Conservation (phyloP, 2,888 invertebrate genomes). For the Watsonalla cultraria region DNA sequence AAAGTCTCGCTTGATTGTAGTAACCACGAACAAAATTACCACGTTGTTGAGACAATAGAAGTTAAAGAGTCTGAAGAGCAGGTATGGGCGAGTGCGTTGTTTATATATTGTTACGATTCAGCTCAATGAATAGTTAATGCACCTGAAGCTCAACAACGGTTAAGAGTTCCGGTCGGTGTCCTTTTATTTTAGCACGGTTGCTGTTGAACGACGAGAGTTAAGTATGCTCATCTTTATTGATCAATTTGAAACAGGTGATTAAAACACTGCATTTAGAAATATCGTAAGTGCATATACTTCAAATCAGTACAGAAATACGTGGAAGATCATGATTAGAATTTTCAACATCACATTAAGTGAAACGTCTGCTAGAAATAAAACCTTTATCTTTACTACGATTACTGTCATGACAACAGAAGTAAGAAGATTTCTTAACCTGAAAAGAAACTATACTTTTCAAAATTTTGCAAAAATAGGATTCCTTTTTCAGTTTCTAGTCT, state of each 20-base stretch:
- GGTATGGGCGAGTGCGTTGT: constrained; percentile 35
- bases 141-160: constrained; percentile 34
- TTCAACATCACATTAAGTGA: no score
- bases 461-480: no score
- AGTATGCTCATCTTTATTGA: background rate
- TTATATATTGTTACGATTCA: constrained; percentile 39
- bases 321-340: no score
- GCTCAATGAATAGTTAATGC: constrained; percentile 38
- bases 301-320: no score
- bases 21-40: constrained; percentile 1
- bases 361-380: no score
- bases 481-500: no score
- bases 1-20: background rate
- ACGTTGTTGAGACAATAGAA: constrained; percentile 17
- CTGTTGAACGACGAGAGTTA: constrained; percentile 4
- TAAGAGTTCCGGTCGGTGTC: constrained; percentile 30
- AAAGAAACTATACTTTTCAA: no score
- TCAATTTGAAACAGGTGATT: background rate
- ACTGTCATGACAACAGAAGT: no score
- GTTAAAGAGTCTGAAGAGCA: constrained; percentile 19
- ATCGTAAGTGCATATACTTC: background rate
- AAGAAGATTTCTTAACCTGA: no score
- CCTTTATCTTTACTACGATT: no score
- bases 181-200: constrained; percentile 21
- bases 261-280: background rate